Conservation (phyloP, 2,113 vertebrate species). For the Pelobates fuscus region DNA sequence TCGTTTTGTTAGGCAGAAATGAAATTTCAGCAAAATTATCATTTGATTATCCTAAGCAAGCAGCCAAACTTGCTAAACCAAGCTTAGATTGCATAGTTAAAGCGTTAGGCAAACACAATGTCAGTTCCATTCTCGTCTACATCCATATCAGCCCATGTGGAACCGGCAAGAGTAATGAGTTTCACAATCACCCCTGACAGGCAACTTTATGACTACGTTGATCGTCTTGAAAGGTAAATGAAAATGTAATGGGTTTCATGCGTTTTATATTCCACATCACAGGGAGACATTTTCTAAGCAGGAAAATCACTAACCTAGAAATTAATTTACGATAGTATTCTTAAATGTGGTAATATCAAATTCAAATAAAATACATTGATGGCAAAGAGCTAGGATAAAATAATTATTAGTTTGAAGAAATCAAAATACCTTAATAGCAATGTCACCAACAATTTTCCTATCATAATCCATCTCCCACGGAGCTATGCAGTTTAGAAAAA, state of each 20-base stretch:
- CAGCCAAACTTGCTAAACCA: slow-evolving; percentile 13
- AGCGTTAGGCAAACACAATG: slow-evolving; percentile 13
- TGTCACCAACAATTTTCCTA: no score
- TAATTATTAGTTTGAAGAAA: no score
- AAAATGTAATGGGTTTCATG: slow-evolving; percentile 52
- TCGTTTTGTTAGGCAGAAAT: neutral
- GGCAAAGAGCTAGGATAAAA: no score
- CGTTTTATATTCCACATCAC: slow-evolving; percentile 39
- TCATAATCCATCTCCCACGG: no score
- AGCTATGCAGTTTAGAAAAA: no score
- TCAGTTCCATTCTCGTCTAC: slow-evolving; percentile 7
- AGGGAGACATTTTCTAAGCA: neutral
- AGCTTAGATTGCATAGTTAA: slow-evolving; percentile 31
- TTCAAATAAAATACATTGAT: no score
- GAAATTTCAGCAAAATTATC: slow-evolving; percentile 18
- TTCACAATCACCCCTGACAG: slow-evolving; percentile 53
- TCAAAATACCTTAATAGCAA: no score
- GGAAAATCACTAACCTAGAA: no score
- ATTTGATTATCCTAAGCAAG: neutral
- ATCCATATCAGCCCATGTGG: slow-evolving; percentile 5
- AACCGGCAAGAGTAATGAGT: slow-evolving; percentile 53
- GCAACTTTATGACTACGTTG: slow-evolving; percentile 43
- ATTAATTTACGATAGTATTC: no score
- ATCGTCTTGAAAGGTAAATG: slow-evolving; percentile 49
- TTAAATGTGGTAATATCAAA: no score